Conservation (phyloP, 1,140 invertebrate genomes). For the Bemisia tabaci region DNA sequence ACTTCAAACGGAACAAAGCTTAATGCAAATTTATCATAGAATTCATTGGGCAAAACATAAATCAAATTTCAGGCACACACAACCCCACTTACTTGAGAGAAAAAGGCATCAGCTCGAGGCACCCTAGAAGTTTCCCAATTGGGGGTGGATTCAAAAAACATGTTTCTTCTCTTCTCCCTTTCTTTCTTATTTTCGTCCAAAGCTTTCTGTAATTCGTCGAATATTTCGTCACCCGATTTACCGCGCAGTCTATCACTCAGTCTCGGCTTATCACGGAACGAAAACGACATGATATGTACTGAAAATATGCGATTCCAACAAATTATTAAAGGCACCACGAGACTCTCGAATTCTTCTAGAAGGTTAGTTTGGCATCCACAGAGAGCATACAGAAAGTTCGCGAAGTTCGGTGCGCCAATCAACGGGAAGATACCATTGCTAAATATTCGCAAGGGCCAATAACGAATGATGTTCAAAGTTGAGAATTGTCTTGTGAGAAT, state of each 20-base stretch:
- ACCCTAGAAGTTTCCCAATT: neutral
- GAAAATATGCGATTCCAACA: neutral
- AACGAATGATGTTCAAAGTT: neutral
- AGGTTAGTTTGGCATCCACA: neutral
- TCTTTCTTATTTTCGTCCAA: constrained; percentile 18
- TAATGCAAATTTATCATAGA: too few relatives aligned
- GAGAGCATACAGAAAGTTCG: neutral
- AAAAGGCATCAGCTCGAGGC: neutral
- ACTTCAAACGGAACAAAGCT: too few relatives aligned
- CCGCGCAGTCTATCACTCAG: constrained; percentile 20
- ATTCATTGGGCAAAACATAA: too few relatives aligned
- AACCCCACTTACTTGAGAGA: neutral
- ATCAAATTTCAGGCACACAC: too few relatives aligned
- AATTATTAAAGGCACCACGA: neutral
- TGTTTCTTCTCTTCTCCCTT: neutral
- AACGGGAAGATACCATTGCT: neutral
- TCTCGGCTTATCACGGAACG: constrained; percentile 19
- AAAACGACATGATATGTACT: neutral
- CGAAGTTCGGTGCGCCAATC: neutral
- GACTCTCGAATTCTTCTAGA: neutral
- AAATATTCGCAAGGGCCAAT: neutral
- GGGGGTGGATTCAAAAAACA: neutral
- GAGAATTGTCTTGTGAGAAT: neutral
- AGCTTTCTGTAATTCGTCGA: constrained; percentile 19
- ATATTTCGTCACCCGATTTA: constrained; percentile 19